phyloP scores from a whole-genome alignment of 2,797 vertebrate species.

The Gymnodraco acuticeps region DNA sequence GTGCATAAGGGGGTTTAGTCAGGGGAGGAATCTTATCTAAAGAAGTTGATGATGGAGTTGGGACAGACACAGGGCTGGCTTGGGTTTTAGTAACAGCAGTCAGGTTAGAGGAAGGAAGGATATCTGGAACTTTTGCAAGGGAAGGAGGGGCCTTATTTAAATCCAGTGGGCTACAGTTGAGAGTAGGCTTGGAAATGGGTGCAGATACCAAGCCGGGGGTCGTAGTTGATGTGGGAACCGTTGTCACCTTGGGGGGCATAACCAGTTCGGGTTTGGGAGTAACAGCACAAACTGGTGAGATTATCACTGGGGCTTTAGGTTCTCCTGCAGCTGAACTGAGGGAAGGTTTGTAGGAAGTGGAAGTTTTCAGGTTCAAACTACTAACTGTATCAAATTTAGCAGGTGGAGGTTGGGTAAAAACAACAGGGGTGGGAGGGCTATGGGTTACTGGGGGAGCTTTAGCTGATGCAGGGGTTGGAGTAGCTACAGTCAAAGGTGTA shows the following conservation, averaged over 20 bases:
- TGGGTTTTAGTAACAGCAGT: slow-evolving; percentile 44
- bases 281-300: slow-evolving; percentile 18
- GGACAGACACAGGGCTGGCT: slow-evolving; percentile 34
- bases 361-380: slow-evolving; percentile 40
- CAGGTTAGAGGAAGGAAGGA: slow-evolving; percentile 13
- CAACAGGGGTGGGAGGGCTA: slow-evolving; percentile 34
- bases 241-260: slow-evolving; percentile 35
- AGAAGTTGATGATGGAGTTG: slow-evolving; percentile 39
- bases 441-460: slow-evolving; percentile 49
- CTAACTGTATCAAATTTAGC: slow-evolving; percentile 53
- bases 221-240: slow-evolving; percentile 23
- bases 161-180: slow-evolving; percentile 32
- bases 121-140: slow-evolving; percentile 32
- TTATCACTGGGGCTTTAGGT: slow-evolving; percentile 36
- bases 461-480: slow-evolving; percentile 28
- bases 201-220: slow-evolving; percentile 32
- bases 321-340: slow-evolving; percentile 44
- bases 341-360: slow-evolving; percentile 44
- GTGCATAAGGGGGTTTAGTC: slow-evolving; percentile 30
- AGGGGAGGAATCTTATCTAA: slow-evolving; percentile 46
- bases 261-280: slow-evolving; percentile 29
- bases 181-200: slow-evolving; percentile 45
- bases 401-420: slow-evolving; percentile 39
- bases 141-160: slow-evolving; percentile 40
- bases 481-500: slow-evolving; percentile 46